phyloP scores from a whole-genome alignment of 1,140 invertebrate genomes.

The Calliphora vicina region DNA sequence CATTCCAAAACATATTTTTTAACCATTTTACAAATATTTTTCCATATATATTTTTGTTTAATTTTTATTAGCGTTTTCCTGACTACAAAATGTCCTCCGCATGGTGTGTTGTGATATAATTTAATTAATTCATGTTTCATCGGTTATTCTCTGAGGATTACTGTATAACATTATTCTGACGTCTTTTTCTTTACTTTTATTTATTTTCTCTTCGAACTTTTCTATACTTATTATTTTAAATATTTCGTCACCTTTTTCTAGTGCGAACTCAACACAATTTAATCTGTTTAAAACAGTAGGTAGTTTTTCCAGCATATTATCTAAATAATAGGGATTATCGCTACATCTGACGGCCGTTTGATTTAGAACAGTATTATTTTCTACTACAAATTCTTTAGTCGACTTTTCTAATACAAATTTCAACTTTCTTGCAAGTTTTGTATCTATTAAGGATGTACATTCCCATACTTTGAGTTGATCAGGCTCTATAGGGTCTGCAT shows the following conservation, averaged over 20 bases:
- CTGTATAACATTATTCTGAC: no score
- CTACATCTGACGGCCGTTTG: background rate
- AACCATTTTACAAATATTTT: background rate
- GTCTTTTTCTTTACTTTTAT: no score
- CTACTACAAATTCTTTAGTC: background rate
- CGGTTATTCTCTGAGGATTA: no score
- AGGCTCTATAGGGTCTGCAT: background rate
- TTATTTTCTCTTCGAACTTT: no score
- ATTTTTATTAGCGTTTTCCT: background rate
- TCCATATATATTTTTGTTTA: constrained; percentile 33
- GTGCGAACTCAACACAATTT: background rate
- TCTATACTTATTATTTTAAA: background rate
- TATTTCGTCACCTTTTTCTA: constrained; percentile 8
- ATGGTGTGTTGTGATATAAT: no score
- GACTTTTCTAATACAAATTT: background rate
- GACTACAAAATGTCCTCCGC: no score
- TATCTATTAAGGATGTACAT: constrained; percentile 6
- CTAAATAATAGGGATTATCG: constrained; percentile 19
- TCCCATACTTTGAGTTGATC: background rate
- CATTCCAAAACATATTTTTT: background rate
- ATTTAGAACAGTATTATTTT: background rate
- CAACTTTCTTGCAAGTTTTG: background rate
- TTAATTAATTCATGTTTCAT: no score
- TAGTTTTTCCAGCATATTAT: constrained; percentile 25
- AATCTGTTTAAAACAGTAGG: background rate